A percentile compares a stretch with the other conserved stretches of the same genome.
Evolutionary conservation across 2,888 invertebrate genomes (phyloP).

Genomic region (Drosophila atripex): DNA sequence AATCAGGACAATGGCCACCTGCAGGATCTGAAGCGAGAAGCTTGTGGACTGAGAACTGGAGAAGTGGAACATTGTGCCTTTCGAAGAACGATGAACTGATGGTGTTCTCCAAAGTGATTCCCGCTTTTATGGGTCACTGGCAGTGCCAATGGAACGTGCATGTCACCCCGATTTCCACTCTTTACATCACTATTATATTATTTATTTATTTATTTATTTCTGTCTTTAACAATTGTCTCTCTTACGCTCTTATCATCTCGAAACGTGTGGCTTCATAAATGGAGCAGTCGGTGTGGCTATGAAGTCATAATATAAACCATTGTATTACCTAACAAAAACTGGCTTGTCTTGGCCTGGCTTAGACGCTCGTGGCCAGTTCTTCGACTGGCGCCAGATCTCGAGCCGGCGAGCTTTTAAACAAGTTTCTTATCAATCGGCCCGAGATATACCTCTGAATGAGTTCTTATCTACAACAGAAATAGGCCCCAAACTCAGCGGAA

Average conservation of each 20-base stretch:
- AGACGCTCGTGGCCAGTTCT: background rate
- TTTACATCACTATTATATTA: constrained; percentile 30
- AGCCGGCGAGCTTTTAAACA: background rate
- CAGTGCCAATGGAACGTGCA: constrained; percentile 20
- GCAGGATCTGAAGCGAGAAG: background rate
- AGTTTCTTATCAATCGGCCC: background rate
- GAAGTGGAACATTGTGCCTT: constrained; percentile 30
- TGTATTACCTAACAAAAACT: constrained; percentile 28
- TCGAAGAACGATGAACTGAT: constrained; percentile 33
- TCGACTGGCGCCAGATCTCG: background rate
- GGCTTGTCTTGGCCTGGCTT: background rate
- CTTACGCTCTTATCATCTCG: constrained; percentile 10
- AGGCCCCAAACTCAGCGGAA: background rate
- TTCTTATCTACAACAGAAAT: background rate
- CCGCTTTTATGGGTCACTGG: constrained; percentile 37
- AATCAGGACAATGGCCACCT: constrained; percentile 4
- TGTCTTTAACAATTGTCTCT: background rate
- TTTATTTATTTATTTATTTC: constrained; percentile 2
- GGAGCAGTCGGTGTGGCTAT: background rate
- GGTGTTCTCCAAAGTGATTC: constrained; percentile 6
- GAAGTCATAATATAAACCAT: background rate
- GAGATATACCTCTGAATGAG: background rate
- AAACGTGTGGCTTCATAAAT: constrained; percentile 19
- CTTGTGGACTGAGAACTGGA: constrained; percentile 5
- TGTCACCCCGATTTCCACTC: constrained; percentile 18